Evolutionary conservation across 2,113 vertebrate genomes (phyloP).

Genomic region (Syngnathus scovelli): DNA sequence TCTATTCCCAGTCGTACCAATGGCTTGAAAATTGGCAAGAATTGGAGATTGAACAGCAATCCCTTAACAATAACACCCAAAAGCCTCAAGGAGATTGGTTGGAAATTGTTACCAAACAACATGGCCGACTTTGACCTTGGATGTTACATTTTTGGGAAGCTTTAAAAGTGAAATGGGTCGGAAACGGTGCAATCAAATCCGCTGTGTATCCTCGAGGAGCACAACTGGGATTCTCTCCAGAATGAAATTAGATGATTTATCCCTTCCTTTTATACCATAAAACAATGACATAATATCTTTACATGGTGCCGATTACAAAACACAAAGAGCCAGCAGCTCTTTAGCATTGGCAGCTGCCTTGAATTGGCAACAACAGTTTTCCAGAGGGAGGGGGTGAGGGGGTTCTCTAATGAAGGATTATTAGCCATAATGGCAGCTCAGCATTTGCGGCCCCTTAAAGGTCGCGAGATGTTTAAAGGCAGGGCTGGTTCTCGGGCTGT

Average conservation of each 20-base stretch:
- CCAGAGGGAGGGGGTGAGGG: not conserved
- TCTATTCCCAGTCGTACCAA: not conserved
- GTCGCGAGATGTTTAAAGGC: constrained; percentile 35
- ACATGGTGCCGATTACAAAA: constrained; percentile 8
- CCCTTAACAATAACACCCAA: not conserved
- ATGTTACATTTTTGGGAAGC: not conserved
- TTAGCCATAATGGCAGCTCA: constrained; percentile 35
- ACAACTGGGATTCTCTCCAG: not conserved
- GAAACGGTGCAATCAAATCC: not conserved
- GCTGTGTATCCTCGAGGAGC: not conserved
- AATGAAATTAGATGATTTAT: not conserved
- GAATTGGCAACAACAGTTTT: constrained; percentile 18
- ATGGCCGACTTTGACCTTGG: not conserved
- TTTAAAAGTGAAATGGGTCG: not conserved
- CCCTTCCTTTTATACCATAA: not conserved
- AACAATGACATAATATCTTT: constrained; percentile 1
- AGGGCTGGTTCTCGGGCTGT: constrained; percentile 22
- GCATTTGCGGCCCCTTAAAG: constrained; percentile 29
- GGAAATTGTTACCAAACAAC: not conserved
- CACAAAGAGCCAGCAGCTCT: constrained; percentile 2
- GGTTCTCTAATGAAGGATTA: constrained; percentile 46
- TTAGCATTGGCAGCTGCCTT: constrained; percentile 18
- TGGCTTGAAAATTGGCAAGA: not conserved
- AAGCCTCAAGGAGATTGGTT: not conserved
- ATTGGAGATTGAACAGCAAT: not conserved